Evolutionary conservation across 2,113 vertebrate species (phyloP).

Genomic region (Progne subis): DNA sequence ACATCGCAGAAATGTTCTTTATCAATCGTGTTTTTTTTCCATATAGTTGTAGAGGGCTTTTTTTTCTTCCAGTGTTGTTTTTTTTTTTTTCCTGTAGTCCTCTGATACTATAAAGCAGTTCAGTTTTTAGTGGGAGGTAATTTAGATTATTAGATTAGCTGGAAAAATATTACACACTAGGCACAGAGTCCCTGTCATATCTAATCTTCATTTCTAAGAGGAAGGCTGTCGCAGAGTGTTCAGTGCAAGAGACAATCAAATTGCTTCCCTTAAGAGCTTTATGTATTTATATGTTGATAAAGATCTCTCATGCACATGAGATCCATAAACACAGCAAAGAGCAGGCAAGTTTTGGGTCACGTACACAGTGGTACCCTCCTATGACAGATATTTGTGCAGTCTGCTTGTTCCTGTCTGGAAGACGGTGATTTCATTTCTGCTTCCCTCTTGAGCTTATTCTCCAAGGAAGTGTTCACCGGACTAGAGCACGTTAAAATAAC

Average conservation of each 20-base stretch:
- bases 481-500: neutral
- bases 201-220: neutral
- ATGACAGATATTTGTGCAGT: neutral
- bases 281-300: neutral
- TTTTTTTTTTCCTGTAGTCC: neutral
- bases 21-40: neutral
- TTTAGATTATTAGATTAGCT: neutral
- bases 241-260: neutral
- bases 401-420: neutral
- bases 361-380: neutral
- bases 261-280: neutral
- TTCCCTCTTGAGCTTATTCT: neutral
- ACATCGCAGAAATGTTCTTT: neutral
- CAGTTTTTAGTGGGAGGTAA: neutral
- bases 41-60: neutral
- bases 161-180: neutral
- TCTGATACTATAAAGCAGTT: neutral
- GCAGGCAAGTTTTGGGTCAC: neutral
- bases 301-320: neutral
- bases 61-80: neutral
- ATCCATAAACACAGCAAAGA: neutral
- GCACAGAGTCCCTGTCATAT: neutral
- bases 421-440: neutral
- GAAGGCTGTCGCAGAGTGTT: neutral
- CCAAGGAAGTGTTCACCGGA: neutral